A percentile compares a stretch with the other conserved stretches of the same genome.
These are phyloP conservation scores for Drosophila parvula DNA, from an alignment of 1,140 invertebrate species.

Conservation along the genomic window DNA sequence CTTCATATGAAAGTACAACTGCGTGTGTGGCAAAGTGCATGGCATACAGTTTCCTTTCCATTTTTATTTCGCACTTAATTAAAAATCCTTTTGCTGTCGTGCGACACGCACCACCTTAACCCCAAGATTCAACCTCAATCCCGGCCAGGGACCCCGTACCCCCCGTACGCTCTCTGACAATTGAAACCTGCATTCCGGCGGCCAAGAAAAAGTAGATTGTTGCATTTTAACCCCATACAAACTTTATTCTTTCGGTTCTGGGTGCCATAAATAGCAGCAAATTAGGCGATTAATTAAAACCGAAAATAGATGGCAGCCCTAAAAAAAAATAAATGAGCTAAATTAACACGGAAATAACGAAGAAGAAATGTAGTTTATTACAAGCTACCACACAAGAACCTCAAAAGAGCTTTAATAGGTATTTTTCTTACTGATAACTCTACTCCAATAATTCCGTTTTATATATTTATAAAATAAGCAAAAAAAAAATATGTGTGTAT, in stretches of 20 bases:
- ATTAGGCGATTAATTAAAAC: constrained; percentile 1
- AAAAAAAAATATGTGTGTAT: not conserved
- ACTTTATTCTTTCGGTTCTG: not conserved
- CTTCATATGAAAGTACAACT: not conserved
- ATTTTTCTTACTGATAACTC: not conserved
- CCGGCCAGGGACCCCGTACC: not conserved
- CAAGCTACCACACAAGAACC: not conserved
- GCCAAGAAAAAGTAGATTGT: not conserved
- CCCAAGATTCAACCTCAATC: constrained; percentile 24
- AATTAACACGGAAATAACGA: no score
- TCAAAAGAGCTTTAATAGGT: no score
- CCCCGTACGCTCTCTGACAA: constrained; percentile 14
- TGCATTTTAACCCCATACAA: not conserved
- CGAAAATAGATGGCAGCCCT: no score
- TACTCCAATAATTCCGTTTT: not conserved
- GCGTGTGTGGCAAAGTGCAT: not conserved
- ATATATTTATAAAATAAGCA: not conserved
- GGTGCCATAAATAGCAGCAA: constrained; percentile 5
- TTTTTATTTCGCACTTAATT: constrained; percentile 73
- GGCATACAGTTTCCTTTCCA: constrained; percentile 17
- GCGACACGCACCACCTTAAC: constrained; percentile 56
- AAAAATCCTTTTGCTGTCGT: constrained; percentile 67
- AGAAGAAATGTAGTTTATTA: not conserved
- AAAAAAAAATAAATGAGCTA: not conserved
- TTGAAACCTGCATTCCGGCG: constrained; percentile 11